Conservation (phyloP, 1,140 invertebrate genomes). For the Acromyrmex echinatior region DNA sequence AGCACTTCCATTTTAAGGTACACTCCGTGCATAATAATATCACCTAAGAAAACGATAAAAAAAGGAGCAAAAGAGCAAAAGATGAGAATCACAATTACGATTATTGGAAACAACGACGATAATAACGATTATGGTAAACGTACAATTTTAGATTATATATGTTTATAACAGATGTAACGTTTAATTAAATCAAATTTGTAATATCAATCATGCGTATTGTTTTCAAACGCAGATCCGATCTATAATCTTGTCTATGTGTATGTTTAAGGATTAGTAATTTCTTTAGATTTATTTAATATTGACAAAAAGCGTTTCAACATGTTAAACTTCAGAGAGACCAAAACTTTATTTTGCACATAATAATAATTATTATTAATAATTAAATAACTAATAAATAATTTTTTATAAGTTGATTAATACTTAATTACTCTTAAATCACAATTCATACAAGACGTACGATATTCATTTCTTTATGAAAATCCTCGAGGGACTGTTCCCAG, state of each 20-base stretch:
- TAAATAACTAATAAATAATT: not conserved
- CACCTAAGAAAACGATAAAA: slow-evolving; percentile 48
- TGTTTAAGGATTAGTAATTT: not conserved
- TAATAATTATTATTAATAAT: not conserved
- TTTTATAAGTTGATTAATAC: not conserved
- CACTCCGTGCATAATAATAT: slow-evolving; percentile 1
- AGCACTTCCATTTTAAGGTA: slow-evolving; percentile 45
- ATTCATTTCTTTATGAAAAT: slow-evolving; percentile 93
- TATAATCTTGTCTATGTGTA: not conserved
- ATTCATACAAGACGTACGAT: slow-evolving; percentile 82
- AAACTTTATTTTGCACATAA: slow-evolving; percentile 17
- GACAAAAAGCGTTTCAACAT: not conserved
- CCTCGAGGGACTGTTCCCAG: slow-evolving; percentile 95
- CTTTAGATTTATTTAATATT: not conserved
- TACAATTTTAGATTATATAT: slow-evolving; percentile 66
- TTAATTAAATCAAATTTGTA: slow-evolving; percentile 82
- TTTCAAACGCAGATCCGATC: slow-evolving; percentile 74
- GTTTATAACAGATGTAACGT: slow-evolving; percentile 65
- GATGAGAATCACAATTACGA: slow-evolving; percentile 60
- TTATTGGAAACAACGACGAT: slow-evolving; percentile 64
- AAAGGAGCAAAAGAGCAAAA: slow-evolving; percentile 43
- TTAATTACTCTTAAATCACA: not conserved
- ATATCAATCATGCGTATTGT: slow-evolving; percentile 83
- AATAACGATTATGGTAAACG: slow-evolving; percentile 66
- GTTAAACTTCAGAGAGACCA: not conserved